A percentile compares a stretch with the other conserved stretches of the same genome.
These are phyloP conservation scores for Lepidurus packardi DNA, from an alignment of 1,140 invertebrate species.

Conservation along the genomic window DNA sequence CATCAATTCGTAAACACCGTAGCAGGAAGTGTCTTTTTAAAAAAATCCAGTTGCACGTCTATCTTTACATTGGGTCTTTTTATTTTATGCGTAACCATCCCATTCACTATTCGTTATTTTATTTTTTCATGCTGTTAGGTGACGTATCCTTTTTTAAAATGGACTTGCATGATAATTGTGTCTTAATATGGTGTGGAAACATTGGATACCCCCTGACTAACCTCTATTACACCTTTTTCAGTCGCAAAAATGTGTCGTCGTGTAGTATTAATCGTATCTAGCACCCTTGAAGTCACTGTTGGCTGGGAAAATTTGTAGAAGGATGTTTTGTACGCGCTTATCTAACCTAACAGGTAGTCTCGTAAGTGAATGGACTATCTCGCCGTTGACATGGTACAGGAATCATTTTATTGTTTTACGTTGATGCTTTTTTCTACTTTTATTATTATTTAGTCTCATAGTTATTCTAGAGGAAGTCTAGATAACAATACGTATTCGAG, in stretches of 20 bases:
- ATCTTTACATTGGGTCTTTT: neutral
- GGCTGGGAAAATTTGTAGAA: neutral
- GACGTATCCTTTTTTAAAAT: neutral
- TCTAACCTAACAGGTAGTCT: neutral
- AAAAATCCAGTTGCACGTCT: neutral
- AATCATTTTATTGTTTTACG: too few species aligned
- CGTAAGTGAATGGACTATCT: too few species aligned
- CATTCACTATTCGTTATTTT: neutral
- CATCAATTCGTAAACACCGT: neutral
- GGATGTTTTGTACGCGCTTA: neutral
- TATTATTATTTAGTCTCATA: too few species aligned
- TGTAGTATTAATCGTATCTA: neutral
- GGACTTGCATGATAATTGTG: neutral
- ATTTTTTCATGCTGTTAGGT: neutral
- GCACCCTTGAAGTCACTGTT: neutral
- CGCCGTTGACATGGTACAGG: too few species aligned
- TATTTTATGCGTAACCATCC: neutral
- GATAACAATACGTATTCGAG: too few species aligned
- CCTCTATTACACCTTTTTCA: neutral
- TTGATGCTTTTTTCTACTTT: too few species aligned
- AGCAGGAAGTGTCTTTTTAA: neutral
- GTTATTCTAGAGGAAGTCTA: too few species aligned
- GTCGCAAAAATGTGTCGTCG: neutral
- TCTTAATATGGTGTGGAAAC: conserved; percentile 7
- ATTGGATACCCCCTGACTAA: conserved; percentile 2